Evolutionary conservation across 2,888 invertebrate genomes (phyloP).

Genomic region (Chironomus tentans): DNA sequence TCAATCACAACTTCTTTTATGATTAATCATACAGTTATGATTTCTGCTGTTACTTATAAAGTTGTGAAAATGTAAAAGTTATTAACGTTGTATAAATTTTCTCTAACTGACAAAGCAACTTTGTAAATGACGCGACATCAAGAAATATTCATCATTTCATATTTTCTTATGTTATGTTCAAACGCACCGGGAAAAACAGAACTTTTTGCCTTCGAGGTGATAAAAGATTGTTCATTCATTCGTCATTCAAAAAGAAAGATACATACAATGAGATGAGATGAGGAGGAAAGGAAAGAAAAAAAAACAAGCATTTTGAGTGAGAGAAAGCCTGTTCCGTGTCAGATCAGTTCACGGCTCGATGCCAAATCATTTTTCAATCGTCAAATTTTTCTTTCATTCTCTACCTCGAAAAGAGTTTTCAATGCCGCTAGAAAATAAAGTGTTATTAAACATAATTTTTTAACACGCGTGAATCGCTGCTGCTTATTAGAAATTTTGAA

Average conservation of each 20-base stretch:
- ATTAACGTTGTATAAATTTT: too few relatives aligned
- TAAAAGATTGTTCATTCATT: background rate
- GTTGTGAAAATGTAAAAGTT: too few relatives aligned
- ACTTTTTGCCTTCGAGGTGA: background rate
- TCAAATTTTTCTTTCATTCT: background rate
- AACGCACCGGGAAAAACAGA: background rate
- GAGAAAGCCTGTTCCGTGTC: slow-evolving; percentile 14
- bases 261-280: background rate
- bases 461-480: background rate
- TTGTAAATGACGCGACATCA: background rate
- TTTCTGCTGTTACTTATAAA: too few relatives aligned
- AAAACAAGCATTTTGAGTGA: background rate
- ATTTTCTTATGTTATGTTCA: background rate
- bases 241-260: background rate
- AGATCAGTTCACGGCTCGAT: slow-evolving; percentile 8
- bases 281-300: background rate
- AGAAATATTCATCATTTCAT: background rate
- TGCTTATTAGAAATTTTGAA: background rate
- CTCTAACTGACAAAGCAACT: background rate
- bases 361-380: slow-evolving; percentile 18
- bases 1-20: background rate
- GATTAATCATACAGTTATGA: background rate
- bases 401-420: background rate
- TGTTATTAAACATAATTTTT: background rate
- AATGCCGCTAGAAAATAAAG: background rate